Conservation (phyloP, 2,797 vertebrate genomes). For the Ctenochaetus hawaiiensis region DNA sequence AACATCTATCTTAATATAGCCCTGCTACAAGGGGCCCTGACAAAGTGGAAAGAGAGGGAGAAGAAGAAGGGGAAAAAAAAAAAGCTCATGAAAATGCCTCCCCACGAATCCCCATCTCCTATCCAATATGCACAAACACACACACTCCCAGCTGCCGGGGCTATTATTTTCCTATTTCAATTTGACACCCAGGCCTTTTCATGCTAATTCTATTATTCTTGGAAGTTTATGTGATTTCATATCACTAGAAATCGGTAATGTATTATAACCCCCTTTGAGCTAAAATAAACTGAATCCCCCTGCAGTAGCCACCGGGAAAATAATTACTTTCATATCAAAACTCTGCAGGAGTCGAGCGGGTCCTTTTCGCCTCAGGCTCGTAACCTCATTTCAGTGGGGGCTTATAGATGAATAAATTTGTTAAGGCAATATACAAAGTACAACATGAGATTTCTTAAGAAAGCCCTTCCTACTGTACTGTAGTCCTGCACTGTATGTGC, state of each 20-base stretch:
- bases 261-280: conserved; percentile 99
- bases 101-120: conserved; percentile 97
- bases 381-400: conserved; percentile 92
- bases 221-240: conserved; percentile 99
- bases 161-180: conserved; percentile 99
- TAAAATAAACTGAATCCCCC: conserved; percentile 96
- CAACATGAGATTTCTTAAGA: conserved; percentile 88
- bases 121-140: conserved; percentile 99
- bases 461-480: conserved; percentile 81
- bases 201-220: conserved; percentile 99
- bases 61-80: conserved; percentile 15
- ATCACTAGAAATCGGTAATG: conserved; percentile 99
- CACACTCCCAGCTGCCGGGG: conserved; percentile 97
- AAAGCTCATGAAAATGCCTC: conserved; percentile 99
- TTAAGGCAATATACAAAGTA: conserved; percentile 98
- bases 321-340: conserved; percentile 99
- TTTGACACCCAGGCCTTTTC: conserved; percentile 99
- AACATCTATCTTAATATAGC: conserved; percentile 99
- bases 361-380: conserved; percentile 96
- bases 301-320: conserved; percentile 99
- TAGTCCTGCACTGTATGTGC: conserved; percentile 75
- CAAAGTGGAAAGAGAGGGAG: conserved; percentile 89
- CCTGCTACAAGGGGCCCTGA: conserved; percentile 96
- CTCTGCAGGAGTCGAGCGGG: conserved; percentile 99
- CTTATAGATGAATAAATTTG: conserved; percentile 98